Evolutionary conservation across 2,797 vertebrate species (phyloP).

Genomic region (Chaenodraco wilsoni): DNA sequence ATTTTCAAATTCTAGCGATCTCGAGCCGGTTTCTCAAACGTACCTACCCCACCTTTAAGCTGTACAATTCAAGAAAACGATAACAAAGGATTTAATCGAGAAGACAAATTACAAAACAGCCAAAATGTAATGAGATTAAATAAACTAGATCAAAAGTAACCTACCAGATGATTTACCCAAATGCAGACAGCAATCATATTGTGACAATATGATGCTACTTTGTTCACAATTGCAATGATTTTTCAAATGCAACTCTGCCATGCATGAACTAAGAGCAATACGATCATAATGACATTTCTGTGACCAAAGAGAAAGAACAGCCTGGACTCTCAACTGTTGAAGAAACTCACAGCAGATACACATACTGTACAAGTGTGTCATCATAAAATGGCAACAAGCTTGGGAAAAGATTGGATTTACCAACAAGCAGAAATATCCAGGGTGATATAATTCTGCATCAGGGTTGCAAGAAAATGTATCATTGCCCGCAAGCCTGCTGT

Average conservation of each 20-base stretch:
- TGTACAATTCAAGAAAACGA: neutral
- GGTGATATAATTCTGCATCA: conserved; percentile 6
- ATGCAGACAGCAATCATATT: neutral
- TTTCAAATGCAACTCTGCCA: conserved; percentile 1
- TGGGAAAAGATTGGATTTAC: neutral
- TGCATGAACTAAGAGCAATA: neutral
- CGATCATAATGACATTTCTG: neutral
- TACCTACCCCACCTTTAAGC: neutral
- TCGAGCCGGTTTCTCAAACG: no score
- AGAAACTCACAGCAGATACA: neutral
- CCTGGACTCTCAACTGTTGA: neutral
- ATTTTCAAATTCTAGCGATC: no score
- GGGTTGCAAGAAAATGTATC: conserved; percentile 18
- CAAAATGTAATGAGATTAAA: neutral
- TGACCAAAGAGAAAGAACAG: neutral
- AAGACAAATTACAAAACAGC: neutral
- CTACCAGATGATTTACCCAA: neutral
- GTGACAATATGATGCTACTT: neutral
- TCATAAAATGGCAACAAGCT: conserved; percentile 24
- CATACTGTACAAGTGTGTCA: neutral
- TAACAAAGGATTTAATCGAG: no score
- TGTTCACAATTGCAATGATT: neutral
- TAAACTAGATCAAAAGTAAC: neutral
- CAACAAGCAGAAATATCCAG: conserved; percentile 14
- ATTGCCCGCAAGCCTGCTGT: neutral